Evolutionary conservation across 2,888 invertebrate species (phyloP), one percentile per base, ranked within the genome.

Genomic region (Malthinus flaveolus): DNA sequence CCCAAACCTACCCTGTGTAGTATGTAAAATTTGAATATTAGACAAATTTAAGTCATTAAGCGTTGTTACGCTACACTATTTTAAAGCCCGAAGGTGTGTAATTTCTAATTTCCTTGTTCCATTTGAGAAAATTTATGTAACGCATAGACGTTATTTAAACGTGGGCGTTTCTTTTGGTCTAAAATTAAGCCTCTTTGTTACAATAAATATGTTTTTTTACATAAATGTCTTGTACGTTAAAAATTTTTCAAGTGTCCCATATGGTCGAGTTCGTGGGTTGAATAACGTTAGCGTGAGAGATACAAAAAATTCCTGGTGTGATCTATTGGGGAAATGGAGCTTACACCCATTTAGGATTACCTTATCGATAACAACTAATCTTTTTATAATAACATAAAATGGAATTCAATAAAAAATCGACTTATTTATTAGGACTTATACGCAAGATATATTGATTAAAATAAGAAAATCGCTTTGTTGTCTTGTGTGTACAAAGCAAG

Each of bases 331-430:
- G 45, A 47, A 32, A 46, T 34, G 46, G 49, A 45, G 35, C 50
- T 56, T 56, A 56, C 56, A 44, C 56, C 45, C 49, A 49, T 56
- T 36, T 32, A 35, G 45, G 44, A 56, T 56, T 50, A 50, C 31
- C 45, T 56, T 56, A 56, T 56, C 56, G 33, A 11, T 10, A 45
- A 12, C 37, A 15, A 35, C 45, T 56, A 52, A 56, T 56, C 56
- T 50, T 49, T 49, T 49, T 49, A 34, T 37, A 49, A 45, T 23
- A 23, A 3, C 5, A 23, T 23, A 23, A 23, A 23, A 23, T 23
- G 49, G 34, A 31, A 49, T 23, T 32, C 23, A 49, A 44, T 45
- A 36, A 56, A 49, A 49, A 49, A 44, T 49, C 44, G 44, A 50
- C 50, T 56, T 50, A 32, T 56, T 49, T 50, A 56, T 56, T 45